phyloP scores from a whole-genome alignment of 2,797 vertebrate species.

The Rhinoraja longicauda region DNA sequence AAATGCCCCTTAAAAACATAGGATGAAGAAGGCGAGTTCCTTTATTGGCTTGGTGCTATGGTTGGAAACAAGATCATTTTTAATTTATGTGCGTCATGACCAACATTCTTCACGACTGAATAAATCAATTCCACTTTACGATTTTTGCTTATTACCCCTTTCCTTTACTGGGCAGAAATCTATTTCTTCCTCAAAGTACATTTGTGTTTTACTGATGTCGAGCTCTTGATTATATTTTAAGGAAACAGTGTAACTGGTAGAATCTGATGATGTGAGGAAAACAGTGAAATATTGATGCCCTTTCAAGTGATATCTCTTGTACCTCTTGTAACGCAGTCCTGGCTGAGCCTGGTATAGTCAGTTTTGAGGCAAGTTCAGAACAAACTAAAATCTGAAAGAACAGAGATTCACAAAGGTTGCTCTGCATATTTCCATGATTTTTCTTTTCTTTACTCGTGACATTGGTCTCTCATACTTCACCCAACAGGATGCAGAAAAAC shows the following conservation, averaged over 20 bases:
- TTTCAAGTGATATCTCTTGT: not conserved
- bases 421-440: not conserved
- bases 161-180: not conserved
- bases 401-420: not conserved
- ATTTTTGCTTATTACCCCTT: not conserved
- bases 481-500: not conserved
- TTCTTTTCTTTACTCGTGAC: not conserved
- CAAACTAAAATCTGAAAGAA: not conserved
- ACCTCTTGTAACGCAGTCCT: not conserved
- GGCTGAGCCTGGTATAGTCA: not conserved
- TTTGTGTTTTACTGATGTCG: not conserved
- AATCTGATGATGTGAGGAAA: too few relatives aligned
- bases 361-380: not conserved
- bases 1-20: too few relatives aligned
- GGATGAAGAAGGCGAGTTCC: too few relatives aligned
- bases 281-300: not conserved
- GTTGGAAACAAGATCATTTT: not conserved
- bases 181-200: not conserved
- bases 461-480: not conserved
- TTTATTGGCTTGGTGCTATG: not conserved
- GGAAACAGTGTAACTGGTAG: too few relatives aligned
- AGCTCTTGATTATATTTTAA: not conserved
- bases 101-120: not conserved
- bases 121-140: not conserved
- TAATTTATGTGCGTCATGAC: not conserved